Percentiles rank a stretch among this genome's conserved stretches.
phyloP scores from a whole-genome alignment of 2,113 vertebrate species.

The Nyctereutes procyonoides region DNA sequence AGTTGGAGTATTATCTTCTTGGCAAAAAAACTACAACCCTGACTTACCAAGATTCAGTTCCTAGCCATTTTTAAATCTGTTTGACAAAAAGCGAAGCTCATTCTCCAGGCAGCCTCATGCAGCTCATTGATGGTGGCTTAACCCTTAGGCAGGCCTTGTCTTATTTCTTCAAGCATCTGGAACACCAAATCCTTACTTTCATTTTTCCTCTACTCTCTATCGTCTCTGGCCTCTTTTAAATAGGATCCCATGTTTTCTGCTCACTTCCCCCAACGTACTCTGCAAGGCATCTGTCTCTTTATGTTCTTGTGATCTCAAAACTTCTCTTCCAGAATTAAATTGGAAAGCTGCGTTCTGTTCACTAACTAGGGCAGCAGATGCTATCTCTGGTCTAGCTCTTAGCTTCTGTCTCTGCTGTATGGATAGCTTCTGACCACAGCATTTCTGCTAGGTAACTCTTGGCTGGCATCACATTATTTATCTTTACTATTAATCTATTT shows the following conservation, averaged over 20 bases:
- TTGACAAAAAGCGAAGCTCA: not conserved
- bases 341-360: conserved; percentile 74
- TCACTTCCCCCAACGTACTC: conserved; percentile 57
- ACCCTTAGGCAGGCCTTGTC: not conserved
- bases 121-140: not conserved
- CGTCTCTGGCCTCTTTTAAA: conserved; percentile 68
- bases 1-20: not conserved
- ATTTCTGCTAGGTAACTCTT: conserved; percentile 36
- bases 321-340: conserved; percentile 78
- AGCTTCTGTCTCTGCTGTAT: conserved; percentile 25
- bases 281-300: conserved; percentile 74
- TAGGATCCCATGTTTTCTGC: conserved; percentile 56
- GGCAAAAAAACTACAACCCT: not conserved
- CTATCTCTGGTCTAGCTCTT: conserved; percentile 50
- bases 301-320: conserved; percentile 77
- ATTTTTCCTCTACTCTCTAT: conserved; percentile 51
- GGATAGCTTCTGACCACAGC: conserved; percentile 52
- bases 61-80: not conserved
- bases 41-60: not conserved
- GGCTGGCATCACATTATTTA: not conserved
- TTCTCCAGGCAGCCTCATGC: not conserved
- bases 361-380: conserved; percentile 79
- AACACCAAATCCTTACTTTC: not conserved
- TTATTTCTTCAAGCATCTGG: not conserved
- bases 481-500: not conserved